Percentiles rank a stretch among this genome's conserved stretches.
phyloP scores from a whole-genome alignment of 2,113 vertebrate genomes.

The Rhineura floridana region DNA sequence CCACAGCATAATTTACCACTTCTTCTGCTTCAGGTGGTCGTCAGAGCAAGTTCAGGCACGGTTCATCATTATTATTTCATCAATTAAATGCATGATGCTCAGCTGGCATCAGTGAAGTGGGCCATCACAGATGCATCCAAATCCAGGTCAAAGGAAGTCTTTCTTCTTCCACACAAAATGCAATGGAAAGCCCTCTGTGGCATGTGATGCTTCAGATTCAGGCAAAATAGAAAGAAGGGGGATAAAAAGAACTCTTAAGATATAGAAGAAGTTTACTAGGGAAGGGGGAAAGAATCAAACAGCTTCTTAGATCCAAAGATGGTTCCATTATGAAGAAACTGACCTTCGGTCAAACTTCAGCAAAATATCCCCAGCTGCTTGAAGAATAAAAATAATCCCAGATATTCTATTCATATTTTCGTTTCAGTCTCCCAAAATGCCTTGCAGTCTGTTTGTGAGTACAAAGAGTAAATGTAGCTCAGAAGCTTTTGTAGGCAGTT shows the following conservation, averaged over 20 bases:
- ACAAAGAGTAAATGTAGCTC: conserved; percentile 7
- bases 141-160: conserved; percentile 70
- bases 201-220: conserved; percentile 45
- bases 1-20: conserved; percentile 52
- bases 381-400: conserved; percentile 33
- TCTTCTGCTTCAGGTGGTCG: conserved; percentile 67
- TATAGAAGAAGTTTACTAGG: conserved; percentile 47
- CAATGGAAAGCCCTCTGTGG: conserved; percentile 1
- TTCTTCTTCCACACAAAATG: conserved; percentile 57
- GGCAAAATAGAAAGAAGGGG: conserved; percentile 60
- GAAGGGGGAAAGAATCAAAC: not conserved
- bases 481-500: conserved; percentile 32
- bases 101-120: conserved; percentile 69
- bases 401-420: conserved; percentile 2
- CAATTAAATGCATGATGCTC: conserved; percentile 71
- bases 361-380: conserved; percentile 32
- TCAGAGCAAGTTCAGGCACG: conserved; percentile 67
- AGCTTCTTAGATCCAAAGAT: conserved; percentile 49
- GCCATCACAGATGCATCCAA: conserved; percentile 69
- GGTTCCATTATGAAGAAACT: conserved; percentile 54
- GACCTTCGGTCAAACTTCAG: not conserved
- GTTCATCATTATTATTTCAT: conserved; percentile 76
- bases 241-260: conserved; percentile 12
- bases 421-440: conserved; percentile 7
- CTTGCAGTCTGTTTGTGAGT: conserved; percentile 21